Evolutionary conservation across 2,113 vertebrate genomes (phyloP), one percentile per base, ranked within the genome.

Genomic region (Anguilla japonica): DNA sequence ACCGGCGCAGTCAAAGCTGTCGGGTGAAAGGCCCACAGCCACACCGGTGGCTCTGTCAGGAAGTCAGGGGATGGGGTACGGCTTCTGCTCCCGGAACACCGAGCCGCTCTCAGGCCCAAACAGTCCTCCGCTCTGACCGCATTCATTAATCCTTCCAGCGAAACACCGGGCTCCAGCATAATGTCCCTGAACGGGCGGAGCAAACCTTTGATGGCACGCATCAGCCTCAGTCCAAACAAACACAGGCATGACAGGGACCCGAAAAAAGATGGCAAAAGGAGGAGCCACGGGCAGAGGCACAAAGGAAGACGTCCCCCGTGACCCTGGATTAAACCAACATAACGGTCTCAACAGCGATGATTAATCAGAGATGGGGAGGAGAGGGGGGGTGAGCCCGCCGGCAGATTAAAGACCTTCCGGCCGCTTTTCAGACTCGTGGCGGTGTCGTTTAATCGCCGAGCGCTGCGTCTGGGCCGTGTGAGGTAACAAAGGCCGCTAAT

Each of bases 401-500:
- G 79, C 39, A 41, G 79, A 40, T 41, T 41, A 80, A 80, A 80
- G 39, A 41, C 79, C 34, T 34, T 22, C 41, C 34, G 18, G 40
- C 1, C 79, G 18, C 4, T 41, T 80, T 41, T 22, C 22, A 41
- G 79, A 80, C 34, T 80, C 15, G 15, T 40, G 34, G 79, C 79
- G 40, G 79, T 41, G 79, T 41, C 34, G 40, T 80, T 41, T 80
- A 29, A 80, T 80, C 79, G 13, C 79, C 15, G 91, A 92, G 86
- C 87, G 91, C 90, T 92, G 92, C 93, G 94, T 94, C 91, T 94
- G 92, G 92, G 91, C 93, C 91, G 92, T 81, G 86, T 87, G 91
- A 93, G 90, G 93, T 92, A 93, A 95, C 93, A 95, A 95, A 95
- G 89, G 91, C 50, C 83, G 85, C 89, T 95, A 93, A 94, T 93